Conservation (phyloP, 2,797 vertebrate species). For the Microchirus variegatus region DNA sequence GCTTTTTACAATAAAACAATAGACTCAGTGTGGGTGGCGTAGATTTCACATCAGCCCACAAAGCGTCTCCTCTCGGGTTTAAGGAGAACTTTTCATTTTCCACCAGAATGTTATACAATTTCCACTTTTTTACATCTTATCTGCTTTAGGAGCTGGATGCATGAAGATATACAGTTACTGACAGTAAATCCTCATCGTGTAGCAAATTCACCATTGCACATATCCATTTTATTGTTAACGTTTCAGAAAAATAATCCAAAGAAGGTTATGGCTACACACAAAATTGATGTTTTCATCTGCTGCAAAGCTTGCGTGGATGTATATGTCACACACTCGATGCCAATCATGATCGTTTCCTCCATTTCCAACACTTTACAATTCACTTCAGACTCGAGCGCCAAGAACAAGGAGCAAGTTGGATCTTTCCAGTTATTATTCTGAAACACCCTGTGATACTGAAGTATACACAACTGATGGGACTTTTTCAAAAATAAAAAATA, state of each 20-base stretch:
- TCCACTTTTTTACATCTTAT: background rate
- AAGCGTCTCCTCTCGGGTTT: conserved; percentile 23
- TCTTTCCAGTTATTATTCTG: too few species aligned
- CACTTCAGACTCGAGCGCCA: too few species aligned
- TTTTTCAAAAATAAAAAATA: too few species aligned
- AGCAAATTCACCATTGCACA: background rate
- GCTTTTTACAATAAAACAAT: conserved; percentile 47
- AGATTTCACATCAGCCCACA: conserved; percentile 31
- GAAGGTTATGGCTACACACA: background rate
- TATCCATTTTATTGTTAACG: background rate
- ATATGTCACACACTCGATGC: too few species aligned
- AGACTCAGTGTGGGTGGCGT: conserved; percentile 28
- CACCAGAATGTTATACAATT: background rate
- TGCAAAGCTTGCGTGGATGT: background rate
- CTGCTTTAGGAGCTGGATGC: background rate
- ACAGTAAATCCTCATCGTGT: background rate
- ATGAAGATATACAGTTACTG: background rate
- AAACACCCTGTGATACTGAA: too few species aligned
- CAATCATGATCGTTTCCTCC: too few species aligned
- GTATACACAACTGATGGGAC: too few species aligned
- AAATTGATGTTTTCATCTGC: background rate
- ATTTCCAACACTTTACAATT: too few species aligned
- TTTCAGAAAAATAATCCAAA: background rate
- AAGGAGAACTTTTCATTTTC: conserved; percentile 22
- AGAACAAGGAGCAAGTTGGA: too few species aligned